Evolutionary conservation across 30 jellyfish, hydroid and myxozoan species (phyloP), one percentile per base, ranked within the genome.

Genomic region (Aurelia aurita): DNA sequence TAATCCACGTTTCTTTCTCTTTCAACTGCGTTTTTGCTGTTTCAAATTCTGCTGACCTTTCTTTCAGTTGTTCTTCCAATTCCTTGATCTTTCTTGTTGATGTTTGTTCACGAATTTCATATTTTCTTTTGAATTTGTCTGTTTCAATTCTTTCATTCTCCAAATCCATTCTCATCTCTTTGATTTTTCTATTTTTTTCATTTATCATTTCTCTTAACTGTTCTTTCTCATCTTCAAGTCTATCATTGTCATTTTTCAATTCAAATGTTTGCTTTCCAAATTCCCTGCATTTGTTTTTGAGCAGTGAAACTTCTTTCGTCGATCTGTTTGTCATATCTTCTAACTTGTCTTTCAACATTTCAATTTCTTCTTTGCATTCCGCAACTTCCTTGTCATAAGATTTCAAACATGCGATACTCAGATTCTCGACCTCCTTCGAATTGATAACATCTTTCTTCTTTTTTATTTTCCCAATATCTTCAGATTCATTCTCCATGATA

Each of bases 201-300:
- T 55, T 23, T 5, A 55, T 14, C 31, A 23, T 15, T 19, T 7
- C 31, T 55, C 31, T 23, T 10, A 55, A 55, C 31, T 20, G 27
- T 3, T 55, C 67, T 19, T 19, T 55, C 31, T 55, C 31, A 55
- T 19, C 31, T 14, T 55, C 67, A 55, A 47, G 28, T 18, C 39
- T 16, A 27, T 39, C 66, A 5, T 15, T 43, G 25, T 23, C 59
- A 15, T 0, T 25, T 51, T 72, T 68, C 19, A 53, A 7, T n/a
- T 53, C 57, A 12, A 20, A 13, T 72, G 20, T 72, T 11, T 51
- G 55, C n/a, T 9, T 27, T 31, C 59, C 57, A 0, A 39, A 47
- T n/a, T 49, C 66, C 29, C 55, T 72, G 57, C 54, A 72, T 18
- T 27, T 72, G 23, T 12, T 70, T 46, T 45, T 70, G 34, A 32